Evolutionary conservation across 1,140 invertebrate genomes (phyloP).

Genomic region (Drosophila nigromelanica): DNA sequence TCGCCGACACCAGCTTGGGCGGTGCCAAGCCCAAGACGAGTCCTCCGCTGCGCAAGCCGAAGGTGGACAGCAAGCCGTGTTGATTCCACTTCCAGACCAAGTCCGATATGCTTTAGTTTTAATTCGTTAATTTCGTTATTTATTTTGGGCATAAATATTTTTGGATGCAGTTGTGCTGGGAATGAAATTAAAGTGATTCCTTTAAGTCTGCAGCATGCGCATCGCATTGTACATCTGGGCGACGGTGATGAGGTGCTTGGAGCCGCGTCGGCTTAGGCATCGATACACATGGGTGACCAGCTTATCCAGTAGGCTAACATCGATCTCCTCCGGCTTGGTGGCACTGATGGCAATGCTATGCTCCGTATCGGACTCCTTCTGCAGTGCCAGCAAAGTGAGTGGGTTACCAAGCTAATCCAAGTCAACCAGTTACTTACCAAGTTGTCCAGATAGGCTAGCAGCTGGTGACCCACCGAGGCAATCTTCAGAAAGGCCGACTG

Average conservation of each 20-base stretch:
- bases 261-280: constrained; percentile 59
- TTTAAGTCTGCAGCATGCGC: constrained; percentile 61
- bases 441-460: constrained; percentile 89
- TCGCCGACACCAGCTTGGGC: not conserved
- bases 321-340: constrained; percentile 68
- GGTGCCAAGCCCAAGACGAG: not conserved
- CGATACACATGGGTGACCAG: constrained; percentile 63
- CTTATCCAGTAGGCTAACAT: constrained; percentile 58
- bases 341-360: constrained; percentile 61
- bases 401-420: not conserved
- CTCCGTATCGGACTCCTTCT: constrained; percentile 58
- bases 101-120: not conserved
- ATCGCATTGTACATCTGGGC: constrained; percentile 83
- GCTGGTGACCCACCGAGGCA: constrained; percentile 87
- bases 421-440: constrained; percentile 85
- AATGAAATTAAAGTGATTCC: constrained; percentile 47
- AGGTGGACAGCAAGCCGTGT: not conserved
- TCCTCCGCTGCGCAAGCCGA: not conserved
- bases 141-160: constrained; percentile 15
- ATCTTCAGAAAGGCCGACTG: constrained; percentile 87
- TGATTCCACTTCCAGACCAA: not conserved
- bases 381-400: not conserved
- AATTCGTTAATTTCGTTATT: not conserved
- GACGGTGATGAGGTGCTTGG: constrained; percentile 60
- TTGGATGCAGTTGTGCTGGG: constrained; percentile 2